Percentiles rank a stretch among this genome's conserved stretches.
These are phyloP conservation scores for Cynaeus angustus DNA, from an alignment of 2,888 invertebrate species.

Conservation along the genomic window DNA sequence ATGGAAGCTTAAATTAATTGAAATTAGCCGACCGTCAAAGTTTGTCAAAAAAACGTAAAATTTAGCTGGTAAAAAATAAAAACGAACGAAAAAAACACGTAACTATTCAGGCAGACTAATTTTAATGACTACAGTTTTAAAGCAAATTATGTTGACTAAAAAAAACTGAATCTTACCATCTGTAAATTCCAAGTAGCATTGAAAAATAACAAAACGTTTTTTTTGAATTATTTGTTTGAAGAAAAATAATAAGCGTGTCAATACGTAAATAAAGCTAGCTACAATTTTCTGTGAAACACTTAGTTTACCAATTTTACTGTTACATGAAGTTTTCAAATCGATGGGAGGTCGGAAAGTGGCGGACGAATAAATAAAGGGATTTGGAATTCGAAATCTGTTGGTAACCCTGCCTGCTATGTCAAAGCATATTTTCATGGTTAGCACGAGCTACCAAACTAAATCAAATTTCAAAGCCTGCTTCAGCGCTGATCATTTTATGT, in stretches of 20 bases:
- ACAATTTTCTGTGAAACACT: slow-evolving; percentile 24
- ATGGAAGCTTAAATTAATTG: background rate
- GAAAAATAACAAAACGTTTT: slow-evolving; percentile 65
- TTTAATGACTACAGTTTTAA: slow-evolving; percentile 53
- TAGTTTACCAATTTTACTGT: no score
- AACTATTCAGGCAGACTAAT: slow-evolving; percentile 63
- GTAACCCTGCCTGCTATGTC: no score
- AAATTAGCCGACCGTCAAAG: slow-evolving; percentile 46
- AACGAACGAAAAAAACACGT: slow-evolving; percentile 58
- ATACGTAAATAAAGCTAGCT: slow-evolving; percentile 38
- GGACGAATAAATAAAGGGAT: no score
- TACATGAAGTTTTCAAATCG: background rate
- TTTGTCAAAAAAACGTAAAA: slow-evolving; percentile 25
- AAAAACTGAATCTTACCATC: slow-evolving; percentile 73
- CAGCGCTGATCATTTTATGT: no score
- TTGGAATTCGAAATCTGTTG: no score
- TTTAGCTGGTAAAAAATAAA: slow-evolving; percentile 51
- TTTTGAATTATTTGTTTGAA: slow-evolving; percentile 62
- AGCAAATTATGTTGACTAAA: slow-evolving; percentile 52
- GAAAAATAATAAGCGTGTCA: slow-evolving; percentile 61
- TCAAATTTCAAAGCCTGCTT: no score
- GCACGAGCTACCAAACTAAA: no score
- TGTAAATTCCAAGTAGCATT: slow-evolving; percentile 71
- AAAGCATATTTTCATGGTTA: no score
- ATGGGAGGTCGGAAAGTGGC: no score